Evolutionary conservation across 1,140 invertebrate genomes (phyloP), one percentile per base, ranked within the genome.

Genomic region (Lysiphlebus fabarum): DNA sequence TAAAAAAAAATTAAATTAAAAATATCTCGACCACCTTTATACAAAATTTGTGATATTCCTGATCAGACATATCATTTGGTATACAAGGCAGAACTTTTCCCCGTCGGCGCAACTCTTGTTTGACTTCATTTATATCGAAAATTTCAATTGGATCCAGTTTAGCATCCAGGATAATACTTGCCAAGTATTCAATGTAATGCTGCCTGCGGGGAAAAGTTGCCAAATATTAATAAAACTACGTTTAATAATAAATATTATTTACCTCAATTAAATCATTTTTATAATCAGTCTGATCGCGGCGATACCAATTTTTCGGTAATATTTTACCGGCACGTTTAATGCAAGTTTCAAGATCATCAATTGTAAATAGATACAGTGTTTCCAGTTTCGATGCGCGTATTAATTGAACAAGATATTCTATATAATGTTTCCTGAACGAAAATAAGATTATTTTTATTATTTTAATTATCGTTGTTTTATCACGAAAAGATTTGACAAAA

Each of bases 181-280:
- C 91, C 83, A 98, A 85, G 84, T 96, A 95, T 81, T 97, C 95
- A 79, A 95, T 88, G 83, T 95, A 97, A 84, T 97, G 95, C 70
- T 85, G 81, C 85, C 92, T 96, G 83, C 75, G 73, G 76, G 77
- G 76, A 76, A 79, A 78, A 79, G 74, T 71, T 70, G 71, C 74
- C 68, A 72, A 62, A 57, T 59, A 68, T 69, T 68, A 69, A 70
- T 64, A 42, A 51, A 50, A 58, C 7, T 10, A 49, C 61, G 47
- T 59, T 54, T 49, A 43, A 47, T 44, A 17, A 58, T 51, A n/a
- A 36, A 56, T 49, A 48, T 50, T 49, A 58, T 74, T 77, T 86
- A 92, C 90, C 88, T 92, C 82, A 60, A 84, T 66, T 38, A 92
- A 78, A 63, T 83, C 82, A 60, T 81, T 80, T 72, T 82, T 82